Percentiles rank a stretch among this genome's conserved stretches.
Evolutionary conservation across 2,888 invertebrate genomes (phyloP).

Genomic region (Anaspis maculata): DNA sequence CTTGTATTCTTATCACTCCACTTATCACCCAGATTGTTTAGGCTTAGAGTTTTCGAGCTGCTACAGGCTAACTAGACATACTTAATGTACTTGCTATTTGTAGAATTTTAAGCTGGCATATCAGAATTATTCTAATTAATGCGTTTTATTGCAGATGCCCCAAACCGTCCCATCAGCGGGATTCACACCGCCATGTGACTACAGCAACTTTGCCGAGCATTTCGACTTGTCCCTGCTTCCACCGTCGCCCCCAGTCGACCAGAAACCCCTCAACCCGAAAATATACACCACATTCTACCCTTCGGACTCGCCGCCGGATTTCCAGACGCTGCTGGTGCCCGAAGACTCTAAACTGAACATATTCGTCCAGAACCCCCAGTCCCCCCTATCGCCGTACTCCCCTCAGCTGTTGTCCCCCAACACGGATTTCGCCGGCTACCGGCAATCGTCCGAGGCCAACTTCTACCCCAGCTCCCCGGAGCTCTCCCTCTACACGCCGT

Average conservation of each 20-base stretch:
- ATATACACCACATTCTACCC: slow-evolving; percentile 36
- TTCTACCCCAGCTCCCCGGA: slow-evolving; percentile 43
- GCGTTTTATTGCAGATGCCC: slow-evolving; percentile 77
- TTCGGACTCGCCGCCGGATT: slow-evolving; percentile 35
- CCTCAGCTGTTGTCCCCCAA: slow-evolving; percentile 28
- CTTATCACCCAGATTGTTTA: too few species aligned
- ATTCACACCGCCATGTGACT: slow-evolving; percentile 65
- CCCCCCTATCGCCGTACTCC: slow-evolving; percentile 37
- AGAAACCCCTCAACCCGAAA: slow-evolving; percentile 29
- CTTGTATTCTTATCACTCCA: too few species aligned
- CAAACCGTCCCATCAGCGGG: slow-evolving; percentile 73
- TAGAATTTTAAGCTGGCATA: too few species aligned
- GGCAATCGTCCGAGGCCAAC: slow-evolving; percentile 43
- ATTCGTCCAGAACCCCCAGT: slow-evolving; percentile 33
- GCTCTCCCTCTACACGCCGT: slow-evolving; percentile 46
- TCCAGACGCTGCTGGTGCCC: slow-evolving; percentile 34
- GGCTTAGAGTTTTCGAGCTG: too few species aligned
- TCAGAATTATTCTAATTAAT: too few species aligned
- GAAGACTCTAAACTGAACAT: slow-evolving; percentile 33
- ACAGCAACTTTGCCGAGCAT: slow-evolving; percentile 53
- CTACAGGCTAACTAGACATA: too few species aligned
- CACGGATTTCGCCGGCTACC: slow-evolving; percentile 45
- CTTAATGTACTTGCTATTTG: slow-evolving; percentile 13
- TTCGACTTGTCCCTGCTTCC: slow-evolving; percentile 69
- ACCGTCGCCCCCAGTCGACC: slow-evolving; percentile 26